Base-by-base conservation (phyloP, 2,113 vertebrate species). In the Hepsetus odoe region DNA sequence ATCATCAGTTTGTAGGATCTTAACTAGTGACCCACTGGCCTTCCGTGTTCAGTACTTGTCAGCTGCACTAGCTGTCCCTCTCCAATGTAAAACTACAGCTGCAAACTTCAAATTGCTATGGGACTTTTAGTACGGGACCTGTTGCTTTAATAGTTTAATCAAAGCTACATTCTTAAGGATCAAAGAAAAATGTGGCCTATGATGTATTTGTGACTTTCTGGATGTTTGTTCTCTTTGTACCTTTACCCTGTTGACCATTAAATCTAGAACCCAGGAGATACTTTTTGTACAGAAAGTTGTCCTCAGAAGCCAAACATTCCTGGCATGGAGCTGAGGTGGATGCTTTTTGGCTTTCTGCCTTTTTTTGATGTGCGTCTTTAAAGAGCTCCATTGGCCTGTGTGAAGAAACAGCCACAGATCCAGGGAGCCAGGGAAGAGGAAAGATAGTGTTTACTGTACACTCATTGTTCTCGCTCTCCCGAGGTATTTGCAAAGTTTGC, bases 331-430 rank as follows among this genome's bases (percentile, higher is more conserved):
- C 65, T 76, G 72, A 65, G 77, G 46, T 80, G 33, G 67, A 83
- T 72, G 72, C 24, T 24, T 69, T 42, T 72, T 40, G 42, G 61
- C 68, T 68, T 67, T 28, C 55, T 49, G 76, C 18, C 22, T 32
- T 73, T 73, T 71, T 42, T 64, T 77, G 55, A 77, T 73, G 73
- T 74, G 72, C 56, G 53, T 84, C 65, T 82, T 84, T 80, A 84
- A 66, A 30, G 58, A 70, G 72, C 58, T 75, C 53, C 46, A 74
- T 53, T 55, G 70, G 75, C 59, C 72, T 44, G 76, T 62, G 73
- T 73, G 26, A 83, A 72, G 64, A 40, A 44, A 55, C 73, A 65
- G 33, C 24, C 14, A 51, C 33, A 62, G 51, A 73, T 58, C 75
- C 70, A 42, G 32, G 61, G 26, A 75, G 40, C 56, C 64, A 75